Base-by-base conservation (phyloP, 2,113 vertebrate genomes). In the Anoplopoma fimbria region DNA sequence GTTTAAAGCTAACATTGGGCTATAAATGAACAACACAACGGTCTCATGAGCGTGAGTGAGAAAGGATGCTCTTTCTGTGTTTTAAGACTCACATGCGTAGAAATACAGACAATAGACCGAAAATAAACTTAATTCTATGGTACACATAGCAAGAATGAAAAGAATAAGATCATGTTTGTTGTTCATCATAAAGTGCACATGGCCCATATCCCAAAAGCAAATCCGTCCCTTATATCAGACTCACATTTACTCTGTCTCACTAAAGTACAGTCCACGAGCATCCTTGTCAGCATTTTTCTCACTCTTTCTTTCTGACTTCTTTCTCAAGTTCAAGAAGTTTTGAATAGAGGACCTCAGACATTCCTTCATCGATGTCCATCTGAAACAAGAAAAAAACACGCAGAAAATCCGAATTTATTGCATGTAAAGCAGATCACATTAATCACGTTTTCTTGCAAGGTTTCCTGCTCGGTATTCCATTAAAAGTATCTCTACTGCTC, bases 321-420 rank as follows among this genome's bases (percentile, higher is more conserved):
- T 75, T 95, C 84, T 98, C 97, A 78, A 98, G 94, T 34, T 97
- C 93, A 72, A 97, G 70, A 73, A 98, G 93, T 78, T 95, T 94
- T 57, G 94, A 84, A 82, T 96, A 98, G 27, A 98, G 76, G 15
- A 84, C 89, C 55, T 96, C 96, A 0, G 96, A 95, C 58, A 73
- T 95, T 60, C 92, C 92, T 77, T 96, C 96, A 77, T 97, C 93
- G 40, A 98, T 72, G 65, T 97, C 96, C 93, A 99, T 96, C 97
- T 99, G 77, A 84, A 86, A 92, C 7, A 25, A 12, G 5, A 85
- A 81, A 83, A 42, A 85, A 61, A 62, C 4, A 69, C 17, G 77
- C 1, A 67, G 29, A 47, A 79, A 38, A 51, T 34, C 15, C 21
- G 7, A 40, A 58, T 79, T 19, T 25, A 27, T 65, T 51, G 15